Conservation (phyloP, 2,113 vertebrate genomes). For the Procavia capensis region DNA sequence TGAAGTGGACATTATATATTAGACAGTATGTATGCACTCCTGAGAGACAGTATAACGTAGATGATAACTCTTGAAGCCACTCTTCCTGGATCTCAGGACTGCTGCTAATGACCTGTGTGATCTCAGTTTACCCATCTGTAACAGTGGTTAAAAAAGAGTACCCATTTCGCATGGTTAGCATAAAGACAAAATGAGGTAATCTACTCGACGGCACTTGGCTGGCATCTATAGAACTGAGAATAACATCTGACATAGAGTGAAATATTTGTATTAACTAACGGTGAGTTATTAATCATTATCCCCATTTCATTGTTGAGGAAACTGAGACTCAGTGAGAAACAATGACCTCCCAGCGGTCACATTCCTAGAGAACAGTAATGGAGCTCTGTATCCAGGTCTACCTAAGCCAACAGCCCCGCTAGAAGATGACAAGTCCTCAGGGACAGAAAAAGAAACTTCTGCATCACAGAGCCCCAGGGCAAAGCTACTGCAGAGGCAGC, state of each 20-base stretch:
- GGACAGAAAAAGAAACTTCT: neutral
- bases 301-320: neutral
- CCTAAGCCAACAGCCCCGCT: neutral
- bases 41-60: neutral
- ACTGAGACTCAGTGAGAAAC: neutral
- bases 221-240: neutral
- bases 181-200: neutral
- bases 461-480: neutral
- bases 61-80: fast-evolving
- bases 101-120: neutral
- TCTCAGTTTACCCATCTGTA: neutral
- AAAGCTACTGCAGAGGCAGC: neutral
- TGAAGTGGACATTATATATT: neutral
- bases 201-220: too few species aligned
- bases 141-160: neutral
- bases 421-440: neutral
- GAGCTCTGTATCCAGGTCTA: neutral
- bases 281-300: neutral
- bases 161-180: neutral
- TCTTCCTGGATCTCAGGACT: neutral
- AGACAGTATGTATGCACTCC: fast-evolving
- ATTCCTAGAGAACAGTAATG: neutral
- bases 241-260: neutral
- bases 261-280: neutral
- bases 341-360: neutral